Conservation (phyloP, 2,888 invertebrate genomes). For the Noctuana brunneofusca region DNA sequence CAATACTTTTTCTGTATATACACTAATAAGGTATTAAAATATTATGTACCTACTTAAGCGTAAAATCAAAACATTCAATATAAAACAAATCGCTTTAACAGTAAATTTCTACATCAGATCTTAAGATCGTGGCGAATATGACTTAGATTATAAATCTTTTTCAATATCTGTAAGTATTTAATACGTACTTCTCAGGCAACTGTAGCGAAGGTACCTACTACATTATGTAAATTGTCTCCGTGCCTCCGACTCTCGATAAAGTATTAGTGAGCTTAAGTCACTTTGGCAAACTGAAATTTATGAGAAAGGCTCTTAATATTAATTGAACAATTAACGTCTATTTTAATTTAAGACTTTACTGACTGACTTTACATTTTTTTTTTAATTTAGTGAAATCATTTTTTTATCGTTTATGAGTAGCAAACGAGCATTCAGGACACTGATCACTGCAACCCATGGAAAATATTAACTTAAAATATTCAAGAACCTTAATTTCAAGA, state of each 20-base stretch:
- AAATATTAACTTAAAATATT: too few relatives aligned
- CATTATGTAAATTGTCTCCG: conserved; percentile 59
- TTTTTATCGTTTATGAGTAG: too few relatives aligned
- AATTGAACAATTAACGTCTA: conserved; percentile 1
- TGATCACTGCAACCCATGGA: too few relatives aligned
- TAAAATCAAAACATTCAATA: too few relatives aligned
- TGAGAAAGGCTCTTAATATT: conserved; percentile 11
- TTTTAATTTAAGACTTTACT: conserved; percentile 2
- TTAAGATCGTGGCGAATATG: not conserved
- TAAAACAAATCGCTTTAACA: not conserved
- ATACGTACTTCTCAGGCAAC: not conserved
- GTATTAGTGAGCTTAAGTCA: conserved; percentile 52
- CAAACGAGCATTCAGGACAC: too few relatives aligned
- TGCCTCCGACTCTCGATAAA: conserved; percentile 55
- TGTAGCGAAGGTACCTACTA: conserved; percentile 38
- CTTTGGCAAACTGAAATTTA: conserved; percentile 34
- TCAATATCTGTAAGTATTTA: not conserved
- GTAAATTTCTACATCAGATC: not conserved
- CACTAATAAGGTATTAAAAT: too few relatives aligned
- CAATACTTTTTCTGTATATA: too few relatives aligned
- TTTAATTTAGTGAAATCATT: too few relatives aligned
- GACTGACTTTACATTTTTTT: too few relatives aligned
- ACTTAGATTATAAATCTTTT: not conserved
- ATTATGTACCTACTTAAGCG: too few relatives aligned
- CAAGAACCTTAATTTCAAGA: too few relatives aligned